phyloP scores from a whole-genome alignment of 2,113 vertebrate species.

The Diphyllodes magnificus region DNA sequence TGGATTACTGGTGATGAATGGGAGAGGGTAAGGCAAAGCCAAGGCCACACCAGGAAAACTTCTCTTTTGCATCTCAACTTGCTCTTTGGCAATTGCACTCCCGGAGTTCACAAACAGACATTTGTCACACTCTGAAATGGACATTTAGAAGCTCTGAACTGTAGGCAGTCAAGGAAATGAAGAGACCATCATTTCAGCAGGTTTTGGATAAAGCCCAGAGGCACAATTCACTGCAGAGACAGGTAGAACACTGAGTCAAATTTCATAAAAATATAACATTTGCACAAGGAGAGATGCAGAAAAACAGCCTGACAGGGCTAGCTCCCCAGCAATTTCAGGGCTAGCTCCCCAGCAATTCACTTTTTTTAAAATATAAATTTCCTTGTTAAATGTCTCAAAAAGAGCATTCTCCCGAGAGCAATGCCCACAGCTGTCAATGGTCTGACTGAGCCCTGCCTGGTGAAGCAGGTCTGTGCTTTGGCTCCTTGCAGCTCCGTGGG shows the following conservation, averaged over 20 bases:
- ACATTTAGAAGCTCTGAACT: neutral
- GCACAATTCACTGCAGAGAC: neutral
- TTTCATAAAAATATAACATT: neutral
- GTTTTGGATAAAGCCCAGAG: neutral
- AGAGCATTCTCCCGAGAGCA: neutral
- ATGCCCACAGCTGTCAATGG: neutral
- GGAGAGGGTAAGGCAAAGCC: neutral
- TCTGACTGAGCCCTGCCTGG: neutral
- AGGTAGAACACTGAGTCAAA: neutral
- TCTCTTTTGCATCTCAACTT: neutral
- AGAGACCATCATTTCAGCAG: neutral
- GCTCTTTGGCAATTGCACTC: neutral
- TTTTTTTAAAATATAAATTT: neutral
- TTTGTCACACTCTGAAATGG: neutral
- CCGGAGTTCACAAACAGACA: neutral
- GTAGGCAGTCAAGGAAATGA: neutral
- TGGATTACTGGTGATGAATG: constrained; percentile 5
- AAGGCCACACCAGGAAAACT: neutral
- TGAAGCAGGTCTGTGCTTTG: neutral
- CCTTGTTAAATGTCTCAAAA: neutral
- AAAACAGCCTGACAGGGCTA: neutral
- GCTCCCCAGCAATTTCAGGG: neutral
- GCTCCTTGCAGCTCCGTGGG: neutral
- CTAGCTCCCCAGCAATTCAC: neutral
- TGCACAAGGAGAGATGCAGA: neutral